These are phyloP conservation scores for Urechis unicinctus DNA, from an alignment of 2,888 invertebrate genomes.

Conservation along the genomic window DNA sequence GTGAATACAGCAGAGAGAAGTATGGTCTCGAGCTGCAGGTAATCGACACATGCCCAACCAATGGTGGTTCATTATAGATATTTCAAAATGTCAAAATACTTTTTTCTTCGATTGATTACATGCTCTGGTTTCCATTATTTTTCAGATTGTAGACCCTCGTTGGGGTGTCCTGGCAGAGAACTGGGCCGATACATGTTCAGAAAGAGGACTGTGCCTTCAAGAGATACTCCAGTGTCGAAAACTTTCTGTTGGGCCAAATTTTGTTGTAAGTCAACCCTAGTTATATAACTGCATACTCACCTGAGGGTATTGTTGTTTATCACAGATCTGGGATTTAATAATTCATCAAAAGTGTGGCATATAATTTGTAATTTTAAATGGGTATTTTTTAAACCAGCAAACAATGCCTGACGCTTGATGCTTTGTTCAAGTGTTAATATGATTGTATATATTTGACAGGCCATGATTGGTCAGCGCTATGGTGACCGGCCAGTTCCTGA, in stretches of 20 bases:
- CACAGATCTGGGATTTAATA: no score
- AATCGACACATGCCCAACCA: conserved; percentile 3
- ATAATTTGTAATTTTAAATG: no score
- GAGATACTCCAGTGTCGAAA: conserved; percentile 34
- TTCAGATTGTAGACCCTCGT: conserved; percentile 37
- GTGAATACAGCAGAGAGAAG: conserved; percentile 35
- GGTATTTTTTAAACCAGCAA: no score
- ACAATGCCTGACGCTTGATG: no score
- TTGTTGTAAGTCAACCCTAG: conserved; percentile 28
- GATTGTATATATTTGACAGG: no score
- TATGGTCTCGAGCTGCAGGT: conserved; percentile 46
- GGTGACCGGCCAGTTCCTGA: conserved; percentile 32
- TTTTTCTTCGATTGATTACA: no score
- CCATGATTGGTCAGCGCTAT: conserved; percentile 41
- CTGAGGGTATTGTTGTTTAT: background rate
- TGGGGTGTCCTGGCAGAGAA: conserved; percentile 30
- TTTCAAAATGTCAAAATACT: no score
- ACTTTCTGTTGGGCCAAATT: conserved; percentile 35
- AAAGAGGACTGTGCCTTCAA: conserved; percentile 8
- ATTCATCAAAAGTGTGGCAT: no score
- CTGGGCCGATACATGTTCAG: conserved; percentile 15
- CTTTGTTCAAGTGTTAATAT: no score
- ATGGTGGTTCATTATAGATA: background rate
- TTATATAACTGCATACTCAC: background rate
- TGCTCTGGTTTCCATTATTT: background rate